Evolutionary conservation across 2,797 vertebrate species (phyloP).

Genomic region (Hirundo rustica): DNA sequence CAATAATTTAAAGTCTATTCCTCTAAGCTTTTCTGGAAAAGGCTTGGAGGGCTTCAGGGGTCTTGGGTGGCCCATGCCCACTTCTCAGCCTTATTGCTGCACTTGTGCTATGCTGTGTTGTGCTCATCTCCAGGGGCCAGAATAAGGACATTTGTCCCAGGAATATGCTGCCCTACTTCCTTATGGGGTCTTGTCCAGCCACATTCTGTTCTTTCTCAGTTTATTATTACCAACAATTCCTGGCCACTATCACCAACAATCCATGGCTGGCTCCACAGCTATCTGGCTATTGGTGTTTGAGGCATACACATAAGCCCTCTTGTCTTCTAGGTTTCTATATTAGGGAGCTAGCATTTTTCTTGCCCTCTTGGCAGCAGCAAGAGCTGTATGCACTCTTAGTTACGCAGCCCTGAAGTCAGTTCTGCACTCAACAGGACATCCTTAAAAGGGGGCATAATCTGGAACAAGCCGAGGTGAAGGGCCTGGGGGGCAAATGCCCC

Average conservation of each 20-base stretch:
- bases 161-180: not conserved
- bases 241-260: not conserved
- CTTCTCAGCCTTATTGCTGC: not conserved
- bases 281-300: rapidly evolving
- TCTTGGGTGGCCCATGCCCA: not conserved
- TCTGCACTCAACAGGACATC: not conserved
- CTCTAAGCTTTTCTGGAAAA: not conserved
- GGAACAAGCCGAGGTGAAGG: not conserved
- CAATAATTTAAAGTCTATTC: not conserved
- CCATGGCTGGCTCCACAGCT: not conserved
- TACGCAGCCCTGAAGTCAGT: not conserved
- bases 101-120: not conserved
- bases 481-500: not conserved
- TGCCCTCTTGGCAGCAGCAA: not conserved
- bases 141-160: rapidly evolving
- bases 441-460: not conserved
- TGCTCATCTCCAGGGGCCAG: not conserved
- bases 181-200: not conserved
- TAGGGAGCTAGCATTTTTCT: not conserved
- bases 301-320: not conserved
- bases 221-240: not conserved
- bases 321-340: not conserved
- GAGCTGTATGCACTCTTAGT: not conserved
- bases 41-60: not conserved
- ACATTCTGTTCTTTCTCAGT: not conserved